phyloP scores from a whole-genome alignment of 2,797 vertebrate genomes.

The Melanotaenia boesemani region DNA sequence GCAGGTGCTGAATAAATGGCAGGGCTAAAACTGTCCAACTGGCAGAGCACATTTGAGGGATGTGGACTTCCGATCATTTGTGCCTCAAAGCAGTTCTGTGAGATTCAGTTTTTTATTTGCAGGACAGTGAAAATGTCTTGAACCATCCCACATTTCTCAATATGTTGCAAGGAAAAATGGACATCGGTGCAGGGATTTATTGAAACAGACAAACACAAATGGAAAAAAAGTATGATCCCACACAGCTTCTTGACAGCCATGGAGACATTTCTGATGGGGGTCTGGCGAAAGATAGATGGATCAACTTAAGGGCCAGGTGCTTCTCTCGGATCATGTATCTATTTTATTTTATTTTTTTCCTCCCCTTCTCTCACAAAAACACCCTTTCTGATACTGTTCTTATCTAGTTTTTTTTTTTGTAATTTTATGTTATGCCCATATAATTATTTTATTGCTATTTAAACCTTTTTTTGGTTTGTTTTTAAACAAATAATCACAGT shows the following conservation, averaged over 20 bases:
- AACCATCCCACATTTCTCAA: neutral
- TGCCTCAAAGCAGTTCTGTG: neutral
- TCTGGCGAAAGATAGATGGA: neutral
- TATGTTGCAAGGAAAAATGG: neutral
- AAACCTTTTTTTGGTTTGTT: too few species aligned
- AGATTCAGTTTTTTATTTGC: neutral
- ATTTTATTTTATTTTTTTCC: neutral
- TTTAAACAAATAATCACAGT: too few species aligned
- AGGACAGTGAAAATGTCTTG: neutral
- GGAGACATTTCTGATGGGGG: too few species aligned
- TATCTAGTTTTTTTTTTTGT: neutral
- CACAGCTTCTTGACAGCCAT: neutral
- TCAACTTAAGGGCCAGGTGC: neutral
- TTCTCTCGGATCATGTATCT: neutral
- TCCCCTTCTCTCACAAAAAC: neutral
- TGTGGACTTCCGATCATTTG: neutral
- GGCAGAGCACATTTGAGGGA: neutral
- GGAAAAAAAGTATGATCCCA: too few species aligned
- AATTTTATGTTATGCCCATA: neutral
- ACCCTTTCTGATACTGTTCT: neutral
- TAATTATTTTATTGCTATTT: too few species aligned
- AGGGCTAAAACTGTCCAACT: neutral
- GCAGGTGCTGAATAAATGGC: slow-evolving; percentile 21
- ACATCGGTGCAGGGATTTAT: too few species aligned
- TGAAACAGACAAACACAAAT: too few species aligned